Evolutionary conservation across 2,113 vertebrate genomes (phyloP).

Genomic region (Vidua chalybeata): DNA sequence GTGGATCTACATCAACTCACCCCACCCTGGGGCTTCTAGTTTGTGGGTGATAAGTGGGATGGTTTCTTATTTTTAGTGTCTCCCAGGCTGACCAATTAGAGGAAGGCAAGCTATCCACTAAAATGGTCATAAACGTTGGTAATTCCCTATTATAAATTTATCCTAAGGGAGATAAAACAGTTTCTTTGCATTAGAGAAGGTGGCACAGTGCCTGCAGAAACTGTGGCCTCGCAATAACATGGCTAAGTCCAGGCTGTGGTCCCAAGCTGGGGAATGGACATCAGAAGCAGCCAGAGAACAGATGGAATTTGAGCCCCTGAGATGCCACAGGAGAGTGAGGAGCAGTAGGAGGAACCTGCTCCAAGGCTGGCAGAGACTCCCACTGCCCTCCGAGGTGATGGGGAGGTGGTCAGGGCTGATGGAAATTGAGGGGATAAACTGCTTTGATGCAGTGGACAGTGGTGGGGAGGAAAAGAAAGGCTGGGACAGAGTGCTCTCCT

Average conservation of each 20-base stretch:
- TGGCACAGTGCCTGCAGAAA: neutral
- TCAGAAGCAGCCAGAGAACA: neutral
- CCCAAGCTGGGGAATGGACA: neutral
- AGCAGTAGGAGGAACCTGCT: neutral
- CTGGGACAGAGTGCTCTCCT: neutral
- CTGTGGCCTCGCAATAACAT: neutral
- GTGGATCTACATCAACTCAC: neutral
- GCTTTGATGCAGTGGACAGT: neutral
- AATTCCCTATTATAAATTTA: neutral
- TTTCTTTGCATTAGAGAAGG: neutral
- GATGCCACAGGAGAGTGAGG: neutral
- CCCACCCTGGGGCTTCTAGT: neutral
- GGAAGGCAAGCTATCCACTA: neutral
- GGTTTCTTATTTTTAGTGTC: neutral
- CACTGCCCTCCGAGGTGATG: neutral
- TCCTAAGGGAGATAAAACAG: neutral
- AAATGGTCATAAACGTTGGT: neutral
- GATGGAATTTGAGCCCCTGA: neutral
- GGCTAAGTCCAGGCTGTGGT: neutral
- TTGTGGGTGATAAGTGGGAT: rapidly evolving
- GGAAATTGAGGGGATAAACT: neutral
- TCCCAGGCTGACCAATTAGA: neutral
- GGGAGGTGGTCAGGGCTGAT: neutral
- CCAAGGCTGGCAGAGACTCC: neutral
- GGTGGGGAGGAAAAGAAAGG: neutral